Conservation (phyloP, 1,140 invertebrate genomes). For the Paramacrobiotus metropolitanus region DNA sequence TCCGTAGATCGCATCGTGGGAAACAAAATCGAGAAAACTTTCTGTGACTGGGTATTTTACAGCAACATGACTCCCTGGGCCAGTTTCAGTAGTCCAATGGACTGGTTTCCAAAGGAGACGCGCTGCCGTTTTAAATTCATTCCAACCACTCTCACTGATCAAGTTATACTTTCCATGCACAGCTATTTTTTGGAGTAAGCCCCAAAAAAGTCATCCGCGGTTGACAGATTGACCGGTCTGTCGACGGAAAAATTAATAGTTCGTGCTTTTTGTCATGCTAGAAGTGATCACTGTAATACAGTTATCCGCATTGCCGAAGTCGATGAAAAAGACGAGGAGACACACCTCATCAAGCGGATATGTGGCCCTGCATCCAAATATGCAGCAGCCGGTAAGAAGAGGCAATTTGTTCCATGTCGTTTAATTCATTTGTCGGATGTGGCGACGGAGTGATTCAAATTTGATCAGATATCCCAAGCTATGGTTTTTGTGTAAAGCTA, state of each 20-base stretch:
- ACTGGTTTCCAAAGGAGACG: background rate
- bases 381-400: background rate
- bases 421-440: background rate
- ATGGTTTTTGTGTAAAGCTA: too few species aligned
- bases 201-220: too few species aligned
- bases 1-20: too few species aligned
- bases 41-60: slow-evolving; percentile 2
- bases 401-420: background rate
- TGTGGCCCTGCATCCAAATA: background rate
- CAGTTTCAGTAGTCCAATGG: background rate
- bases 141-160: background rate
- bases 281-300: background rate
- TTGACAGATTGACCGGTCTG: too few species aligned
- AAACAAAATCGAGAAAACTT: background rate
- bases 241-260: too few species aligned
- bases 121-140: background rate
- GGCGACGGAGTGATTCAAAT: too few species aligned
- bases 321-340: background rate
- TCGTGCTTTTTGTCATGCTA: background rate
- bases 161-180: background rate
- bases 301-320: background rate
- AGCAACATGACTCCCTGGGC: background rate
- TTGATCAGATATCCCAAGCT: too few species aligned
- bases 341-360: background rate
- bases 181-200: slow-evolving; percentile 3